These are phyloP conservation scores for Harpagoxenus sublaevis DNA, from an alignment of 2,888 invertebrate genomes.

Conservation along the genomic window DNA sequence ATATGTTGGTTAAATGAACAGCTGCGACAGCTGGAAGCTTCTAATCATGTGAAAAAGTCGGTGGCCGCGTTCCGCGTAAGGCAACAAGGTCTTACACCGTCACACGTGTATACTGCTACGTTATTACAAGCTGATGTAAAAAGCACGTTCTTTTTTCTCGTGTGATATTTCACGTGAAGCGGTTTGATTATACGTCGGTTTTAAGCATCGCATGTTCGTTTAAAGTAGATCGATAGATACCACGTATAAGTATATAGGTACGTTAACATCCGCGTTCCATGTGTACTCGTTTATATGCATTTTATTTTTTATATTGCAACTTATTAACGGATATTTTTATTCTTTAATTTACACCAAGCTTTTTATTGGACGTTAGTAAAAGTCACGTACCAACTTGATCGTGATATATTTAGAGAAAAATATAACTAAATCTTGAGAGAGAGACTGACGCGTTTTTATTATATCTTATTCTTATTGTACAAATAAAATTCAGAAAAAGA, in stretches of 20 bases:
- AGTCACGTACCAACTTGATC: background rate
- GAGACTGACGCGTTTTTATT: background rate
- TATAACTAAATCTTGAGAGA: background rate
- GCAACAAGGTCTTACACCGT: background rate
- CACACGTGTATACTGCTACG: background rate
- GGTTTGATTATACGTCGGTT: constrained; percentile 27
- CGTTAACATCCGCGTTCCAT: constrained; percentile 5
- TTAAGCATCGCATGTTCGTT: constrained; percentile 32
- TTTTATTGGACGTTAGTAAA: background rate
- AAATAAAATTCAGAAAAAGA: background rate
- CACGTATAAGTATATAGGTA: background rate
- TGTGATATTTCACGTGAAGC: constrained; percentile 28
- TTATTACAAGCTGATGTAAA: constrained; percentile 20
- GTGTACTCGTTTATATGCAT: background rate
- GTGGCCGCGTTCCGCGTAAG: background rate
- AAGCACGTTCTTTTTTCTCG: constrained; percentile 18
- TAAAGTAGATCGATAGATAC: constrained; percentile 29
- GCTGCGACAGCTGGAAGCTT: background rate
- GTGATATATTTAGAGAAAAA: constrained; percentile 1
- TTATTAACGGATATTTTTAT: constrained; percentile 18
- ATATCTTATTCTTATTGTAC: background rate
- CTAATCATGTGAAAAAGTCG: constrained; percentile 10
- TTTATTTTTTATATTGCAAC: constrained; percentile 12
- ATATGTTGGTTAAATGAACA: constrained; percentile 17
- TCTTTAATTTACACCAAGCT: background rate